Conservation (phyloP, 2,888 invertebrate genomes). For the Entomobrya proxima region DNA sequence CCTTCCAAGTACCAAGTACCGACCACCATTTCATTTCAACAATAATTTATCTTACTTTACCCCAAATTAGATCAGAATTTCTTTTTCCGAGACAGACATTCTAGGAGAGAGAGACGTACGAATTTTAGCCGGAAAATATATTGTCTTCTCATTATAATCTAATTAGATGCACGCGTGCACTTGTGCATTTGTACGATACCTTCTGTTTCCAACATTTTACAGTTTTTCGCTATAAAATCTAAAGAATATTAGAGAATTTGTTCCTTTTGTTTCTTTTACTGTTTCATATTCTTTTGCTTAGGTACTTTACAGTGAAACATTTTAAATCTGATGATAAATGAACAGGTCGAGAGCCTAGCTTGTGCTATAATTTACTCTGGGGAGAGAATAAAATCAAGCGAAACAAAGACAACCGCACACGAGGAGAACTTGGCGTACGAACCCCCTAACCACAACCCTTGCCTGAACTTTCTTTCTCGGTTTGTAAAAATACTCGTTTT, state of each 20-base stretch:
- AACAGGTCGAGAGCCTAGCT: not conserved
- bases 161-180: not conserved
- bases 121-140: not conserved
- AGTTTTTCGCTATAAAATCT: not conserved
- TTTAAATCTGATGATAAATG: slow-evolving; percentile 29
- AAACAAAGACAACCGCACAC: not conserved
- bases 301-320: not conserved
- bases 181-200: not conserved
- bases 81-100: not conserved
- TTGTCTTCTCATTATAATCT: slow-evolving; percentile 23
- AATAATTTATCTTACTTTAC: slow-evolving; percentile 25
- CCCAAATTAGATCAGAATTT: slow-evolving; percentile 9
- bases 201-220: not conserved
- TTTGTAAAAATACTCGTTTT: not conserved
- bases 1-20: not conserved
- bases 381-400: not conserved
- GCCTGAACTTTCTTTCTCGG: not conserved
- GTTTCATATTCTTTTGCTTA: not conserved
- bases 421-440: not conserved
- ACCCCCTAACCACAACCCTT: slow-evolving; percentile 25
- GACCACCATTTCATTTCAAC: no score
- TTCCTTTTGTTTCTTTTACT: not conserved
- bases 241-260: not conserved
- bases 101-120: not conserved
- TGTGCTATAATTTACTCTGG: not conserved